A percentile compares a stretch with the other conserved stretches of the same genome.
These are phyloP conservation scores for Drosophila macrothrix DNA, from an alignment of 2,888 invertebrate species.

Conservation along the genomic window DNA sequence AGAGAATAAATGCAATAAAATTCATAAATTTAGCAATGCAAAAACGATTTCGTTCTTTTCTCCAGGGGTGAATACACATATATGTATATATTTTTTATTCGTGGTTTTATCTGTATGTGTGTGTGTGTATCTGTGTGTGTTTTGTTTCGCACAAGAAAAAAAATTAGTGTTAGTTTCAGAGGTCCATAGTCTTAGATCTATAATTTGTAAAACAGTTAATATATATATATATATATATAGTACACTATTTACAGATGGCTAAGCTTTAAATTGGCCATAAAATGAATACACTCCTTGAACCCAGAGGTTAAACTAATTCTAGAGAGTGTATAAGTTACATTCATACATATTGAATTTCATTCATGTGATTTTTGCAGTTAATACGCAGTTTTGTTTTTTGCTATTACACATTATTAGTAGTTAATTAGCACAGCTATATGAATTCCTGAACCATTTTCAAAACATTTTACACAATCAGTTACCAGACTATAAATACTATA, in stretches of 20 bases:
- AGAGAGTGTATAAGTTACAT: not conserved
- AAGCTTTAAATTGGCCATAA: slow-evolving; percentile 2
- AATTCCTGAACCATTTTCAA: slow-evolving; percentile 72
- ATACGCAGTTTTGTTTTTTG: not conserved
- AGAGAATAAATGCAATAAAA: slow-evolving; percentile 39
- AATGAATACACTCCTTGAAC: slow-evolving; percentile 2
- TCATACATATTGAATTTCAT: slow-evolving; percentile 45
- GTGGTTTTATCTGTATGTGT: not conserved
- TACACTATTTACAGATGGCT: slow-evolving; percentile 61
- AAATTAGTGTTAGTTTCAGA: slow-evolving; percentile 45
- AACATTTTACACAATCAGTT: slow-evolving; percentile 14
- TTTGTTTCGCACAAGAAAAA: slow-evolving; percentile 67
- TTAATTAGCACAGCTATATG: slow-evolving; percentile 73
- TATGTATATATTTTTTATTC: slow-evolving; percentile 36
- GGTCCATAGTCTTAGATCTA: slow-evolving; percentile 43
- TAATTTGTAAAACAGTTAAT: slow-evolving; percentile 43
- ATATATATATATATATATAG: slow-evolving; percentile 22
- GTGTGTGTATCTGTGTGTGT: slow-evolving; percentile 15
- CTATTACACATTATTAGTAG: slow-evolving; percentile 10
- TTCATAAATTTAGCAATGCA: slow-evolving; percentile 25
- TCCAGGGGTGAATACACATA: slow-evolving; percentile 30
- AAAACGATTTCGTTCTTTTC: slow-evolving; percentile 1
- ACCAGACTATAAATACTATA: not conserved
- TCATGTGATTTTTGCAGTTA: slow-evolving; percentile 46
- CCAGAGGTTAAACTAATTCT: slow-evolving; percentile 5